A percentile compares a stretch with the other conserved stretches of the same genome.
phyloP scores from a whole-genome alignment of 1,140 invertebrate species.

The Neomicropteryx cornuta region DNA sequence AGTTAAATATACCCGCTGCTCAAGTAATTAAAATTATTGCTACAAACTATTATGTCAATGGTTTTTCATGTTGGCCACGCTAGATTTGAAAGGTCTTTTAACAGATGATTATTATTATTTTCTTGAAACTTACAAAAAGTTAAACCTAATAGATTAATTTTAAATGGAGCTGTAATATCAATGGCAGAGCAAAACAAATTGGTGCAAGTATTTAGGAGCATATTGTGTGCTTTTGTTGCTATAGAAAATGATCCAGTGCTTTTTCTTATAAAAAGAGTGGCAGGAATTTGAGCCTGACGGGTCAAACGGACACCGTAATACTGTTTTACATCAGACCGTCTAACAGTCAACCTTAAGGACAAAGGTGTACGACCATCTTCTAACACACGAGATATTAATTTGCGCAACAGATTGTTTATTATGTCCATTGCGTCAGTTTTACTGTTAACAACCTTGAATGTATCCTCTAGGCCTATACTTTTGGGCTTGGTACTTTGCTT shows the following conservation, averaged over 20 bases:
- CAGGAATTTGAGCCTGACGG: conserved; percentile 56
- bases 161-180: conserved; percentile 58
- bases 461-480: conserved; percentile 64
- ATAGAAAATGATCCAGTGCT: conserved; percentile 39
- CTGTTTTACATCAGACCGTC: conserved; percentile 49
- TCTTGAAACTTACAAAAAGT: conserved; percentile 71
- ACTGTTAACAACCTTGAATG: conserved; percentile 54
- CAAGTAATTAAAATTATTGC: too few species aligned
- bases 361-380: conserved; percentile 67
- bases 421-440: conserved; percentile 60
- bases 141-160: conserved; percentile 63
- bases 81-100: too few species aligned
- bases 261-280: conserved; percentile 45
- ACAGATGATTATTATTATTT: too few species aligned
- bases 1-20: too few species aligned
- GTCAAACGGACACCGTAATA: conserved; percentile 54
- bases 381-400: conserved; percentile 55
- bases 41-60: too few species aligned
- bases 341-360: conserved; percentile 57
- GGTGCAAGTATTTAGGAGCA: conserved; percentile 59
- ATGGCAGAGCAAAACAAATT: conserved; percentile 62
- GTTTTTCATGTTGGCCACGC: too few species aligned
- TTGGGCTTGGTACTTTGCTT: conserved; percentile 57
- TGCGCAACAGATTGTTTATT: conserved; percentile 49
- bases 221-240: conserved; percentile 44